Evolutionary conservation across 2,888 invertebrate genomes (phyloP).

Genomic region (Myathropa florea): DNA sequence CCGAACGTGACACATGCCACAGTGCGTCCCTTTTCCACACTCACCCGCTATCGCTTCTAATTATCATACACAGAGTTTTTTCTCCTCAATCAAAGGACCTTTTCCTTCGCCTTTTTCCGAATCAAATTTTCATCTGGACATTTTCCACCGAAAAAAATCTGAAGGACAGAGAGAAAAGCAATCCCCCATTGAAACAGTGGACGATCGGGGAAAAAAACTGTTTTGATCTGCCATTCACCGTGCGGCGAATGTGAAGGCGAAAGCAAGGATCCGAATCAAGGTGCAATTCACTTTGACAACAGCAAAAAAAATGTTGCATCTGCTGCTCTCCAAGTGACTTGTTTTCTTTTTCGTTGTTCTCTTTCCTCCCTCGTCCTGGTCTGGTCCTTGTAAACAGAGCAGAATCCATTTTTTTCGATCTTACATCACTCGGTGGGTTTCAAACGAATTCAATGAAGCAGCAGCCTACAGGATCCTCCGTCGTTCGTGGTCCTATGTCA

Average conservation of each 20-base stretch:
- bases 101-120: slow-evolving; percentile 18
- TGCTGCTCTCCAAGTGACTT: slow-evolving; percentile 59
- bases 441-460: slow-evolving; percentile 19
- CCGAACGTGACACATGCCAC: slow-evolving; percentile 58
- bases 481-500: slow-evolving; percentile 3
- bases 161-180: not conserved
- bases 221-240: slow-evolving; percentile 45
- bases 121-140: slow-evolving; percentile 68
- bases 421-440: slow-evolving; percentile 31
- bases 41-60: slow-evolving; percentile 9
- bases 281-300: slow-evolving; percentile 73
- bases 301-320: slow-evolving; percentile 61
- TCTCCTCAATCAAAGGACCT: slow-evolving; percentile 13
- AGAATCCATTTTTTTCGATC: slow-evolving; percentile 9
- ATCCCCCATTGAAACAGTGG: not conserved
- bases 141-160: slow-evolving; percentile 26
- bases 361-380: not conserved
- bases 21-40: slow-evolving; percentile 29
- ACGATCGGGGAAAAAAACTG: slow-evolving; percentile 28
- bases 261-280: slow-evolving; percentile 69
- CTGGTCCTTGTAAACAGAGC: slow-evolving; percentile 30
- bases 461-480: slow-evolving; percentile 25
- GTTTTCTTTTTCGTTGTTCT: slow-evolving; percentile 33
- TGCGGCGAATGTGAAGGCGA: slow-evolving; percentile 53
- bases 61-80: slow-evolving; percentile 12